phyloP scores from a whole-genome alignment of 2,888 invertebrate genomes.

The Branchellion lobata region DNA sequence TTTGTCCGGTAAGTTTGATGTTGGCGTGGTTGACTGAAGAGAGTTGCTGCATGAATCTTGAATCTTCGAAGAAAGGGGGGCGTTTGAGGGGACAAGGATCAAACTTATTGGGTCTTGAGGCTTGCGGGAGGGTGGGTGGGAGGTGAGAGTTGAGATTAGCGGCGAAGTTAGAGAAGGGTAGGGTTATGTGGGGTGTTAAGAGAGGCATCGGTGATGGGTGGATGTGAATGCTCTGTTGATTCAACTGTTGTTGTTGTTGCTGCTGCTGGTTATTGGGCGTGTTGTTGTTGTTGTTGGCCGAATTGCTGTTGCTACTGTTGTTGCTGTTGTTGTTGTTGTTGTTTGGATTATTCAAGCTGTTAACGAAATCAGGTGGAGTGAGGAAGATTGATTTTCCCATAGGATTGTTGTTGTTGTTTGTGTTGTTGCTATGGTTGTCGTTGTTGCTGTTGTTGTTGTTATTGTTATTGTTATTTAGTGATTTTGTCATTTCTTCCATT shows the following conservation, averaged over 20 bases:
- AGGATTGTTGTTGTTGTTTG: background rate
- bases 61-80: constrained; percentile 52
- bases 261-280: background rate
- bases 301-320: background rate
- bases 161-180: constrained; percentile 35
- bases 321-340: background rate
- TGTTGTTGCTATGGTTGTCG: too few species aligned
- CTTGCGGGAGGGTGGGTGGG: constrained; percentile 26
- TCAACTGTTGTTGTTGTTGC: background rate
- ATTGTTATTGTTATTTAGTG: background rate
- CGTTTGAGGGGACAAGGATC: constrained; percentile 15
- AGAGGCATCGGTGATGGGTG: constrained; percentile 7
- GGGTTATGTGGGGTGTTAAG: constrained; percentile 12
- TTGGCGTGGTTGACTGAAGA: constrained; percentile 68
- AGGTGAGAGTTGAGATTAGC: constrained; percentile 30
- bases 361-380: constrained; percentile 18
- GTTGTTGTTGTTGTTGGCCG: constrained; percentile 2
- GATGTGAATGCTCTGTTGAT: background rate
- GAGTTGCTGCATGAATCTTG: constrained; percentile 56
- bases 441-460: constrained; percentile 22
- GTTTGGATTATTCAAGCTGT: too few species aligned
- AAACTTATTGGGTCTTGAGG: background rate
- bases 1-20: constrained; percentile 84
- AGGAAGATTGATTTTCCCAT: constrained; percentile 27
- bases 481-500: constrained; percentile 40